Base-by-base conservation (phyloP, 2,888 invertebrate genomes). In the Electrophaes corylata region DNA sequence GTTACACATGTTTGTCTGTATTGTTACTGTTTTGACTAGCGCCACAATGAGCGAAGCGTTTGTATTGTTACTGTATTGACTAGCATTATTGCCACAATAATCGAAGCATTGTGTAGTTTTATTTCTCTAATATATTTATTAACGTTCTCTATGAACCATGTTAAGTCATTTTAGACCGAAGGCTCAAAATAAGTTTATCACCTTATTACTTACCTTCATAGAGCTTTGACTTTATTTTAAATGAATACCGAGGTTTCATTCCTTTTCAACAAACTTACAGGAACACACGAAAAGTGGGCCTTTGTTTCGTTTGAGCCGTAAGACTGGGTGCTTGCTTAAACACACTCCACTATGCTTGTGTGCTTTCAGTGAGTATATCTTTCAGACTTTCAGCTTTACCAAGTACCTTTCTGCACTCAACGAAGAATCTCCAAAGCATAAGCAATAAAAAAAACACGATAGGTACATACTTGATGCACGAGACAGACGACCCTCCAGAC, bases 401-500 rank as follows among this genome's bases (percentile, higher is more conserved):
- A 5, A 26, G 41, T 45, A 45, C 45, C 31, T n/a, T 31, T 8
- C 20, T 41, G n/a, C 41, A 29, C 39, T 56, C 54, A 49, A 40
- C 53, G 26, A 52, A 58, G 53, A 57, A 57, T 56, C 66, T 66
- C 71, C 69, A 78, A 78, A 76, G 75, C 80, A 83, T 69, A 82
- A 83, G 81, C 76, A 79, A 84, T 83, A 87, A 87, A 88, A n/a
- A 58, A 86, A 86, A 84, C 78, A 77, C 73, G 74, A 69, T 79
- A 57, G 51, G 57, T 51, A 52, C 52, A 35, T 48, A 79, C 86
- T 87, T 84, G 84, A 84, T 82, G 82, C 76, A 71, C 73, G 81
- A 83, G 86, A 83, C 87, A 86, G 86, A 84, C 84, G 78, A 75
- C 76, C 71, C 88, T 87, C 73, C 79, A 86, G 83, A 89, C 89